Base-by-base conservation (phyloP, 2,888 invertebrate species). In the Acanthosepion esculentum region DNA sequence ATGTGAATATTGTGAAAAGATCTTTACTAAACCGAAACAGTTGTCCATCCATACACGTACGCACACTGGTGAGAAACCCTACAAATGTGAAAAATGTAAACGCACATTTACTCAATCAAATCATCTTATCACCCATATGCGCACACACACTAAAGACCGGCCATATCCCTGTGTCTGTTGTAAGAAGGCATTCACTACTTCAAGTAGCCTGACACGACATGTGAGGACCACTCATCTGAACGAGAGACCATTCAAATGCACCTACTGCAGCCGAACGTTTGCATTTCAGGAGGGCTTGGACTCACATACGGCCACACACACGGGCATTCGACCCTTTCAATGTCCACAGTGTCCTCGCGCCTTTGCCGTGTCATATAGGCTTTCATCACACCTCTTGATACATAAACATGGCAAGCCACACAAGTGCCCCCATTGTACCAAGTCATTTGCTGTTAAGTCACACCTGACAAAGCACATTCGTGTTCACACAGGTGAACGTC, bases 261-360 rank as follows among this genome's bases (percentile, higher is more conserved):
- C 92, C 48, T 92, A 50, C n/a, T 92, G 92, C 48, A 50, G 29
- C 92, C 48, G 92, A n/a, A 50, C 92, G 29, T 92, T 92, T 50
- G 92, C 92, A n/a, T 92, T 92, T n/a, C 92, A 92, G 92, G 92
- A 92, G 48, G 48, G 92, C 92, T 92, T 92, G 92, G 92, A 92
- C 92, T 92, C 92, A 18, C 92, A 92, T 26, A 92, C 50, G 48
- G 48, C 48, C 15, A 92, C 92, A 15, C 92, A 92, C 50, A 92
- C 92, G 7, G 92, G 92, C 50, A 50, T 92, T 50, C 48, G 92
- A 26, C 92, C 92, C 48, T 92, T 92, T 92, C 92, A 92, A 20
- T 92, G 92, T 50, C 92, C 92, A 26, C 20, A 50, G 26, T 92
- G 92, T 20, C 92, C 92, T 50, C 92, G 92, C n/a, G 92, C 92